Conservation (phyloP, 2,888 invertebrate genomes). For the Dinocampus coccinellae region DNA sequence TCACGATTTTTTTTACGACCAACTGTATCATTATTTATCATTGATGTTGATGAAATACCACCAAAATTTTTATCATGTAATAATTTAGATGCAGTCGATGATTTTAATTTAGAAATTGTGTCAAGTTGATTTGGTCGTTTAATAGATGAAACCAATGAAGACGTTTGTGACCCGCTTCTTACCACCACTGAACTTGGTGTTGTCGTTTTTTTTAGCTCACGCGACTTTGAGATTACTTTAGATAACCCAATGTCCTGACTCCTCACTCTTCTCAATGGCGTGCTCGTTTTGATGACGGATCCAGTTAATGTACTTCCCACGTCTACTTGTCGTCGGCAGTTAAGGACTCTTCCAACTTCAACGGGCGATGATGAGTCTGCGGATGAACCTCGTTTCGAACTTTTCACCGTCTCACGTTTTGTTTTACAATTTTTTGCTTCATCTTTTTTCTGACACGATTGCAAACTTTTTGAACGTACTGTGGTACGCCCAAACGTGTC, state of each 20-base stretch:
- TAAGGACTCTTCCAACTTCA: conserved; percentile 68
- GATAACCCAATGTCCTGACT: conserved; percentile 66
- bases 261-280: conserved; percentile 57
- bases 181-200: conserved; percentile 44
- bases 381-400: conserved; percentile 65
- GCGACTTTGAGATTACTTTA: conserved; percentile 64
- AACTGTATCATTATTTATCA: conserved; percentile 39
- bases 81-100: conserved; percentile 13
- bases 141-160: conserved; percentile 11
- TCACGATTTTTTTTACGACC: conserved; percentile 58
- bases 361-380: conserved; percentile 73
- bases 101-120: conserved; percentile 17
- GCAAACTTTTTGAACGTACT: conserved; percentile 28
- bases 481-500: conserved; percentile 32
- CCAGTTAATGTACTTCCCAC: conserved; percentile 28
- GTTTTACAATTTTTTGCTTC: conserved; percentile 46
- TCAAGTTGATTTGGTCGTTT: conserved; percentile 20
- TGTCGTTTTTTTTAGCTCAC: conserved; percentile 49
- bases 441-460: conserved; percentile 39
- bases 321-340: conserved; percentile 37
- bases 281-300: conserved; percentile 49
- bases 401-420: conserved; percentile 57
- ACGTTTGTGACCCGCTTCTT: conserved; percentile 42
- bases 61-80: conserved; percentile 30
- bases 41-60: conserved; percentile 8